phyloP scores from a whole-genome alignment of 2,888 invertebrate species.

The Dryococelus australis region DNA sequence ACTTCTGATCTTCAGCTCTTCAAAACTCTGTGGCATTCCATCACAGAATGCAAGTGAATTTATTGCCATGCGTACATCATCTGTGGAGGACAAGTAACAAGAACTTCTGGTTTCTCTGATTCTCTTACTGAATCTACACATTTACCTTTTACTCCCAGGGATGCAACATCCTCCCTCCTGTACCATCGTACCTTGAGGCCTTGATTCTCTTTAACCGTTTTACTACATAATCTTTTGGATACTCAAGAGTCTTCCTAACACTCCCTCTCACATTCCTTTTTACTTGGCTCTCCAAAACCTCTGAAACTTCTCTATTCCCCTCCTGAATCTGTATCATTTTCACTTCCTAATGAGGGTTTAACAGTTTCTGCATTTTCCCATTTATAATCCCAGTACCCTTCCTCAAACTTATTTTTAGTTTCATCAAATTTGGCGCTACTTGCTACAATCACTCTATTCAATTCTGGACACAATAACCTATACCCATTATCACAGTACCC shows the following conservation, averaged over 20 bases:
- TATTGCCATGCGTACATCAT: not conserved
- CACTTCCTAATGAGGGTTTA: too few relatives aligned
- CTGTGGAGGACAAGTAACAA: not conserved
- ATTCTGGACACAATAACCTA: not conserved
- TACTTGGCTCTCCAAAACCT: not conserved
- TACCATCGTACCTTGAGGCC: not conserved
- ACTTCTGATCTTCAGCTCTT: not conserved
- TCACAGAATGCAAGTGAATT: not conserved
- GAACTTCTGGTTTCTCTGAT: not conserved
- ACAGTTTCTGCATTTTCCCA: too few relatives aligned
- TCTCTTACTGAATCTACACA: too few relatives aligned
- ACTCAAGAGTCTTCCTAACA: not conserved
- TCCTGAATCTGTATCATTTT: not conserved
- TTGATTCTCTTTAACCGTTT: not conserved
- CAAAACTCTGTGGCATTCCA: not conserved
- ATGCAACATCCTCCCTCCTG: not conserved
- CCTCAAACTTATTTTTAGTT: too few relatives aligned
- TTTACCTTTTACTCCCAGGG: too few relatives aligned
- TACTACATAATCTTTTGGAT: not conserved
- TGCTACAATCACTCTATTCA: not conserved
- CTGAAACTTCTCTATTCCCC: not conserved
- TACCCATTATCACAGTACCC: constrained; percentile 22
- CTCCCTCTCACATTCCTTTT: not conserved
- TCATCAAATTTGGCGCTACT: not conserved
- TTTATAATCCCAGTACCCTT: too few relatives aligned